A percentile compares a stretch with the other conserved stretches of the same genome.
phyloP scores from a whole-genome alignment of 2,113 vertebrate species.

The Mirza zaza region DNA sequence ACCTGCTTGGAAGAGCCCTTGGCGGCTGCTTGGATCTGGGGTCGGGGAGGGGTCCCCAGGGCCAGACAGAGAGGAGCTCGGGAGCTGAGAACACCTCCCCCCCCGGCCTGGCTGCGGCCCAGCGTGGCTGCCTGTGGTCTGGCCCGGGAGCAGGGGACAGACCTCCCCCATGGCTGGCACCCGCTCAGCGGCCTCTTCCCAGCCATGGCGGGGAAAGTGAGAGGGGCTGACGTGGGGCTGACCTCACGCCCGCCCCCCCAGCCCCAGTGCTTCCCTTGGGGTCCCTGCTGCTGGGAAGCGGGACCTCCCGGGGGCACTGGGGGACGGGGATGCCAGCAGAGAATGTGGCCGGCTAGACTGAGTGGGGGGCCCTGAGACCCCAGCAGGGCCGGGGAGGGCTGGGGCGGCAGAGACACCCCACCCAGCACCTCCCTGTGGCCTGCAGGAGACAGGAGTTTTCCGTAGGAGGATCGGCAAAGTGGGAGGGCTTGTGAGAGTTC shows the following conservation, averaged over 20 bases:
- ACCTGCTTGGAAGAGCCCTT: constrained; percentile 72
- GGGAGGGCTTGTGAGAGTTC: not conserved
- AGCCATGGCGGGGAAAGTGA: constrained; percentile 38
- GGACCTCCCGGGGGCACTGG: not conserved
- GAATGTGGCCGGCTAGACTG: not conserved
- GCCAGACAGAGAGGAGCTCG: constrained; percentile 64
- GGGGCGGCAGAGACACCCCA: not conserved
- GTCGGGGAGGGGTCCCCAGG: constrained; percentile 66
- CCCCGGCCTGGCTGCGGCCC: constrained; percentile 61
- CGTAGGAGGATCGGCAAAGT: not conserved
- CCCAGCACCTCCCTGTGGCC: not conserved
- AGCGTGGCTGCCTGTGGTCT: constrained; percentile 76
- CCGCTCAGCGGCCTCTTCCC: constrained; percentile 66
- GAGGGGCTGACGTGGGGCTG: constrained; percentile 69
- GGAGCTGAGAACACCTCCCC: constrained; percentile 58
- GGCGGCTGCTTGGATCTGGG: constrained; percentile 61
- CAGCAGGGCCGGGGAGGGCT: not conserved
- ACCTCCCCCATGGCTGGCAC: constrained; percentile 77
- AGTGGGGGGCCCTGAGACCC: not conserved
- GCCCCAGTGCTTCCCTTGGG: not conserved
- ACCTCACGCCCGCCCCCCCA: constrained; percentile 50
- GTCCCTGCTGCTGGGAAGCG: constrained; percentile 51
- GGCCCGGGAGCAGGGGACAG: constrained; percentile 67
- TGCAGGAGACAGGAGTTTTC: not conserved
- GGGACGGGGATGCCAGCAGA: not conserved